Evolutionary conservation across 2,797 vertebrate species (phyloP).

Genomic region (Morus bassanus): DNA sequence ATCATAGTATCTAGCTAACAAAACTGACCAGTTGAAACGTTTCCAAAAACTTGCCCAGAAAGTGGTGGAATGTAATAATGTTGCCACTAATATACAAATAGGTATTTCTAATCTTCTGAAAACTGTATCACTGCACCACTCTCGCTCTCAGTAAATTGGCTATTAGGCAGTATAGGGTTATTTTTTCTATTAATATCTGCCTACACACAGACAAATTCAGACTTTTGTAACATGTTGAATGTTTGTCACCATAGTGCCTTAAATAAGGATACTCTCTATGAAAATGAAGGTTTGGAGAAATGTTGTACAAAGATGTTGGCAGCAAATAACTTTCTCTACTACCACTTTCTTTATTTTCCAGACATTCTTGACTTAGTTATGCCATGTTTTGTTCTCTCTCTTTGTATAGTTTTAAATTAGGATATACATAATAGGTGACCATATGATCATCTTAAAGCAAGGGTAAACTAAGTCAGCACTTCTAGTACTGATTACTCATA

Average conservation of each 20-base stretch:
- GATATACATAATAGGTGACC: neutral
- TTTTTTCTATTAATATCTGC: neutral
- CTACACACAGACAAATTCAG: neutral
- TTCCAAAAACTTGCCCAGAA: neutral
- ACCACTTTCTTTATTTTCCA: neutral
- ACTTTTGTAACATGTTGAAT: neutral
- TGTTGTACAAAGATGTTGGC: neutral
- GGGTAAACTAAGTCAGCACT: constrained; percentile 76
- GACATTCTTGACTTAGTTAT: neutral
- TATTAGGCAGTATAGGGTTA: neutral
- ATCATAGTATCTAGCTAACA: neutral
- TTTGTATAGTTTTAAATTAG: neutral
- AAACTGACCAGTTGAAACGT: neutral
- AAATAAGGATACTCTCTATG: neutral
- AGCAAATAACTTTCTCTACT: neutral
- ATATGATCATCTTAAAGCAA: neutral
- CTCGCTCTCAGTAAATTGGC: neutral
- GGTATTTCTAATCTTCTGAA: neutral
- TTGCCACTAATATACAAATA: neutral
- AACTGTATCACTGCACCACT: neutral
- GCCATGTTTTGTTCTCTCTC: neutral
- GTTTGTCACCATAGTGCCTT: neutral
- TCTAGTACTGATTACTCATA: constrained; percentile 76
- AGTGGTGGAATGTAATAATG: neutral
- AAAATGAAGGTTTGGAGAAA: neutral